A percentile compares a stretch with the other conserved stretches of the same genome.
phyloP scores from a whole-genome alignment of 1,140 invertebrate species.

The Branchinecta lindahli region DNA sequence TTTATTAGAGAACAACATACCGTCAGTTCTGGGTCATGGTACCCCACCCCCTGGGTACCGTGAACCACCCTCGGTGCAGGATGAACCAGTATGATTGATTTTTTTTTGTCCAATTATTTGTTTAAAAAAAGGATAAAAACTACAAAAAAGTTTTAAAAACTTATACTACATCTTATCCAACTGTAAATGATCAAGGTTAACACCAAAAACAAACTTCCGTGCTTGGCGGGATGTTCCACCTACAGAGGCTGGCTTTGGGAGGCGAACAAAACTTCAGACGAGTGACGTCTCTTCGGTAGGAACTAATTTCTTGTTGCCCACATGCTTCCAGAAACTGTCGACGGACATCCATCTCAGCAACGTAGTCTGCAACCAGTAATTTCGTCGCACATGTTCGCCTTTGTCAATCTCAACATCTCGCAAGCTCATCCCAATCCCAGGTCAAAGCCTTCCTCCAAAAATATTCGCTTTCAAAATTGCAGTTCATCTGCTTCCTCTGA shows the following conservation, averaged over 20 bases:
- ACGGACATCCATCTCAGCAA: neutral
- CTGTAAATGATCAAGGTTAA: slow-evolving; percentile 2
- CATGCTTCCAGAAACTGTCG: neutral
- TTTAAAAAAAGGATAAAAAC: neutral
- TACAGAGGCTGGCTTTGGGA: neutral
- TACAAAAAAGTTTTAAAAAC: neutral
- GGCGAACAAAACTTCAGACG: neutral
- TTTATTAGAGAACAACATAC: neutral
- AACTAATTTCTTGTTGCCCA: neutral
- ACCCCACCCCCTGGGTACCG: too few relatives aligned
- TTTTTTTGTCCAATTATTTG: neutral
- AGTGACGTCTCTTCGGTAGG: neutral
- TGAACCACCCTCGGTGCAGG: neutral
- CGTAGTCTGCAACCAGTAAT: neutral
- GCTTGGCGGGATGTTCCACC: neutral
- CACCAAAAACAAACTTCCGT: neutral
- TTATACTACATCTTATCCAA: neutral
- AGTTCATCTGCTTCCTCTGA: neutral
- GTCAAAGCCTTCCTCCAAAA: neutral
- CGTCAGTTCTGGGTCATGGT: too few relatives aligned
- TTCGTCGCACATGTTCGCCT: neutral
- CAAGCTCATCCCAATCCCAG: neutral
- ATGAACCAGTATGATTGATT: slow-evolving; percentile 3
- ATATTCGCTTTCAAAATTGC: neutral
- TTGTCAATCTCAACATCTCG: neutral